Evolutionary conservation across 2,797 vertebrate species (phyloP).

Genomic region (Tinamus major): DNA sequence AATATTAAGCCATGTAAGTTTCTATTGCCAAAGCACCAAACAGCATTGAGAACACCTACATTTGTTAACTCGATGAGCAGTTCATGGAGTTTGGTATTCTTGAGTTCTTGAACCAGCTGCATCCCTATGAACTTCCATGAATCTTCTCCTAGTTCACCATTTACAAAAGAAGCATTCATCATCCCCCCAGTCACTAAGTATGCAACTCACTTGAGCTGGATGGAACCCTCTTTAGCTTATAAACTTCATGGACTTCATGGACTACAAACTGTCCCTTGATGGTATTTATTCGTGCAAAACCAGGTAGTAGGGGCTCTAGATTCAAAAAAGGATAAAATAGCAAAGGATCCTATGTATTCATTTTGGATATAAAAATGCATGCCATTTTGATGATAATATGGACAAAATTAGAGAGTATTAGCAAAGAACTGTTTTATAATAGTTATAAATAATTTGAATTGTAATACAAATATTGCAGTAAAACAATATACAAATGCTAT

Average conservation of each 20-base stretch:
- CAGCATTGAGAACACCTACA: not conserved
- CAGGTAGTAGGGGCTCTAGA: not conserved
- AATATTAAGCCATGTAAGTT: not conserved
- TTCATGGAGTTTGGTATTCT: not conserved
- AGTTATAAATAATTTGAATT: not conserved
- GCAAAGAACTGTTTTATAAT: not conserved
- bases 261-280: not conserved
- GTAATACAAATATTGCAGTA: not conserved
- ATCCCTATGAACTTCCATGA: not conserved
- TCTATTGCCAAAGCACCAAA: not conserved
- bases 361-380: not conserved
- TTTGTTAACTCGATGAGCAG: not conserved
- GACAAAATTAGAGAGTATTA: not conserved
- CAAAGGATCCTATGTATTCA: not conserved
- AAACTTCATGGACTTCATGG: not conserved
- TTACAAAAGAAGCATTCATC: not conserved
- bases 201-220: not conserved
- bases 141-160: not conserved
- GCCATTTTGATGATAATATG: not conserved
- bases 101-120: not conserved
- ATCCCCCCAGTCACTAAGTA: rapidly evolving
- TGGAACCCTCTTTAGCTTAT: not conserved
- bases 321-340: not conserved
- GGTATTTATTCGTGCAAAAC: not conserved
- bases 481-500: not conserved